Evolutionary conservation across 2,113 vertebrate genomes (phyloP).

Genomic region (Oncorhynchus mykiss): DNA sequence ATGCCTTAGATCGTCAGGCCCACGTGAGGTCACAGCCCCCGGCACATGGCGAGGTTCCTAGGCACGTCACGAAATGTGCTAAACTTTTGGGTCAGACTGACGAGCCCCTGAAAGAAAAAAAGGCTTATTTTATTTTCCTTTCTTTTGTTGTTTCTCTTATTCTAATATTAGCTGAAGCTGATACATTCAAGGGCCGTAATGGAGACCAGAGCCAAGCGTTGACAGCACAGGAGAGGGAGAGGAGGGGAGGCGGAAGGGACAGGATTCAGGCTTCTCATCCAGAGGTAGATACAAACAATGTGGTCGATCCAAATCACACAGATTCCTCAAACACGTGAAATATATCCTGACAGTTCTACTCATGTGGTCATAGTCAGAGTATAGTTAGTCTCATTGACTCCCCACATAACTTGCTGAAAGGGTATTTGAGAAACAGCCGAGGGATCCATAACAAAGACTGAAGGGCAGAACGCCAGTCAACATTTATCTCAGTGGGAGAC

Average conservation of each 20-base stretch:
- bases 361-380: not conserved
- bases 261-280: not conserved
- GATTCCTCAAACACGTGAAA: not conserved
- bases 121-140: slow-evolving; percentile 8
- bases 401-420: slow-evolving; percentile 5
- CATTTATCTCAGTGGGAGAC: not conserved
- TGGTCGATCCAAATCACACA: not conserved
- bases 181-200: slow-evolving; percentile 16
- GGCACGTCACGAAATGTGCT: not conserved
- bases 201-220: slow-evolving; percentile 23
- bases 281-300: not conserved
- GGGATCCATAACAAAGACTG: not conserved
- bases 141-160: slow-evolving; percentile 4
- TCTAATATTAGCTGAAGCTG: slow-evolving; percentile 23
- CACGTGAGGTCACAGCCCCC: slow-evolving; percentile 22
- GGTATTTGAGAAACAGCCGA: not conserved
- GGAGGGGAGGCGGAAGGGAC: not conserved
- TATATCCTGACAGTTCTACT: not conserved
- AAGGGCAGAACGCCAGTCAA: not conserved
- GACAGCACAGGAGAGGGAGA: slow-evolving; percentile 21
- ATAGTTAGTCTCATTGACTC: not conserved
- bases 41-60: slow-evolving; percentile 17
- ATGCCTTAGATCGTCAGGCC: slow-evolving; percentile 8
- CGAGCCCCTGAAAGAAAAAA: not conserved
- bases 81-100: slow-evolving; percentile 10